Evolutionary conservation across 1,140 invertebrate species (phyloP).

Genomic region (Drosophila auraria): DNA sequence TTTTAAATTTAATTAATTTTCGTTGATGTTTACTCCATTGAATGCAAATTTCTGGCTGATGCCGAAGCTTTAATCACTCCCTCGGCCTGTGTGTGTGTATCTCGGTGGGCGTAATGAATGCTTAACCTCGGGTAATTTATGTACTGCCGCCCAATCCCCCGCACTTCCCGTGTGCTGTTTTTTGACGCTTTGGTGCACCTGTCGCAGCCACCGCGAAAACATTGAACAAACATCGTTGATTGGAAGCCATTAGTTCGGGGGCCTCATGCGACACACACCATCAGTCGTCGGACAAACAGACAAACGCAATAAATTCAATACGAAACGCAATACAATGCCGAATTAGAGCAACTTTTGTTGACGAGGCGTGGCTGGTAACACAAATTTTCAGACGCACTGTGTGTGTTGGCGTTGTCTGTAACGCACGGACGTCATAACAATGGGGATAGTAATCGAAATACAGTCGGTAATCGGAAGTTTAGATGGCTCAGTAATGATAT

Average conservation of each 20-base stretch:
- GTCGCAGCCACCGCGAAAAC: conserved; percentile 40
- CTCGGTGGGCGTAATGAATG: conserved; percentile 45
- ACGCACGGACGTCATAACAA: conserved; percentile 39
- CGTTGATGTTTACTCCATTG: conserved; percentile 16
- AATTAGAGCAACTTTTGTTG: conserved; percentile 69
- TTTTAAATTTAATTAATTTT: conserved; percentile 47
- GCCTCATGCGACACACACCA: conserved; percentile 12
- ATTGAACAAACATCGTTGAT: conserved; percentile 65
- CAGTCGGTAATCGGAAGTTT: conserved; percentile 10
- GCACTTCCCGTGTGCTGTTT: conserved; percentile 17
- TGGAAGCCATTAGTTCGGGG: conserved; percentile 58
- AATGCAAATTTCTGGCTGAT: conserved; percentile 18
- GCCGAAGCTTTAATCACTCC: conserved; percentile 16
- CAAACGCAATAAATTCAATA: conserved; percentile 58
- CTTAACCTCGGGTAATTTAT: conserved; percentile 40
- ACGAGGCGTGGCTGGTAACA: conserved; percentile 31
- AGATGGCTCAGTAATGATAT: not conserved
- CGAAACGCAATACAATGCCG: conserved; percentile 56
- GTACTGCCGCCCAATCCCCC: conserved; percentile 7
- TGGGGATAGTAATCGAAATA: conserved; percentile 17
- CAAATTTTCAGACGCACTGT: conserved; percentile 16
- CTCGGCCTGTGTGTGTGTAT: not conserved
- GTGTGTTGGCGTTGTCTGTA: conserved; percentile 39
- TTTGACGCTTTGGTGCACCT: conserved; percentile 51
- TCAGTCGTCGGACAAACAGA: not conserved